Evolutionary conservation across 2,113 vertebrate species (phyloP).

Genomic region (Symphodus melops): DNA sequence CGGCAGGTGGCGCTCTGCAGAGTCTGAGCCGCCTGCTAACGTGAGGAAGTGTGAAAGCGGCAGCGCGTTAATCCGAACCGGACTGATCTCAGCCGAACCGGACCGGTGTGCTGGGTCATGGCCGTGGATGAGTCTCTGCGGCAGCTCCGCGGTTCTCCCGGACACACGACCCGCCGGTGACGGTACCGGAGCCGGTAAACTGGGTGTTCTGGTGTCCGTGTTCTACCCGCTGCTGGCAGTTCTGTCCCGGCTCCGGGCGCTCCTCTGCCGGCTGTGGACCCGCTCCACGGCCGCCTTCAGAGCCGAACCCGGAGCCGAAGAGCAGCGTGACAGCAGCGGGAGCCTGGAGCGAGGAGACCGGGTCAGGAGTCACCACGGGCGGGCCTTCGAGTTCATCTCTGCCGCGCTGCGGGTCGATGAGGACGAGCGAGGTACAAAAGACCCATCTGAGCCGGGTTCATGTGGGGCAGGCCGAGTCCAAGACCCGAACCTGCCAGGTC

Average conservation of each 20-base stretch:
- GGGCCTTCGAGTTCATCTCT: slow-evolving; percentile 92
- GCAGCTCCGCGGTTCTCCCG: background rate
- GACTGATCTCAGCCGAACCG: slow-evolving; percentile 1
- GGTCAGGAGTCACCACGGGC: slow-evolving; percentile 86
- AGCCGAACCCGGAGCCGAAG: background rate
- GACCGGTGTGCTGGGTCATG: slow-evolving; percentile 1
- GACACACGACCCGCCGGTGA: background rate
- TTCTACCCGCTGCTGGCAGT: background rate
- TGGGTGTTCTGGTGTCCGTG: background rate
- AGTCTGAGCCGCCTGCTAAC: background rate
- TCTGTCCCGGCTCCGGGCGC: slow-evolving; percentile 5
- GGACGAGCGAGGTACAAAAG: slow-evolving; percentile 85
- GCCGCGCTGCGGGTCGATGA: slow-evolving; percentile 90
- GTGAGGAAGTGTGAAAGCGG: no score
- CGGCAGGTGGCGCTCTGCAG: background rate
- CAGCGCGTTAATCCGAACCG: background rate
- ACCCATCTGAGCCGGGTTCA: no score
- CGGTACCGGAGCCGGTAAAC: background rate
- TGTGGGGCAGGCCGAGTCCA: no score
- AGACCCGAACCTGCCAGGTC: no score
- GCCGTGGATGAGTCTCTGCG: background rate
- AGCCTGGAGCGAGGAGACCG: slow-evolving; percentile 74
- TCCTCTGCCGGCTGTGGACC: slow-evolving; percentile 21
- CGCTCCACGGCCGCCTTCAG: background rate
- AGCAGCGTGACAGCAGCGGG: background rate